Conservation (phyloP, 2,797 vertebrate genomes). For the Siniperca obscura region DNA sequence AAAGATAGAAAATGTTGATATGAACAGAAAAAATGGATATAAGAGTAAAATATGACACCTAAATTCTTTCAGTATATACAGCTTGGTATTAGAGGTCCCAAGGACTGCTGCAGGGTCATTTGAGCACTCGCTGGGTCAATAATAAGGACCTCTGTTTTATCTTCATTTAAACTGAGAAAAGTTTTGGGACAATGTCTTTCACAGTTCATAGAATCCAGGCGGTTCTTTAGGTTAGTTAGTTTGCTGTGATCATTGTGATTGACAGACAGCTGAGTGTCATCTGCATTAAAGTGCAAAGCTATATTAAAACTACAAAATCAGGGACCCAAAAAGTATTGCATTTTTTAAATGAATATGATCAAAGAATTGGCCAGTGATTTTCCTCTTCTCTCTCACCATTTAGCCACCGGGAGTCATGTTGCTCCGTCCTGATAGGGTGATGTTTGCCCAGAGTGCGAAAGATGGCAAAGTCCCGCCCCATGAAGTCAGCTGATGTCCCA, state of each 20-base stretch:
- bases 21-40: background rate
- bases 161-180: background rate
- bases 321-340: background rate
- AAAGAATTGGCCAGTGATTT: background rate
- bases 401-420: constrained; percentile 98
- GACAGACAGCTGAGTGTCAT: constrained; percentile 1
- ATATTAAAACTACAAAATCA: constrained; percentile 9
- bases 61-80: background rate
- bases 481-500: constrained; percentile 98
- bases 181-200: background rate
- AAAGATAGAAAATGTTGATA: background rate
- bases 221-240: background rate
- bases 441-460: constrained; percentile 97
- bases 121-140: background rate
- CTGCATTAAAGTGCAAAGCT: background rate
- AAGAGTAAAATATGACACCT: background rate
- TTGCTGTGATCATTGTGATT: background rate
- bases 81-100: background rate
- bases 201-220: background rate
- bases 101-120: background rate
- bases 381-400: constrained; percentile 89
- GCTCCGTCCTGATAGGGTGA: constrained; percentile 98
- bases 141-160: background rate
- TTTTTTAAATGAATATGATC: background rate
- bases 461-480: constrained; percentile 98